Base-by-base conservation (phyloP, 1,140 invertebrate species). In the Periplaneta americana region DNA sequence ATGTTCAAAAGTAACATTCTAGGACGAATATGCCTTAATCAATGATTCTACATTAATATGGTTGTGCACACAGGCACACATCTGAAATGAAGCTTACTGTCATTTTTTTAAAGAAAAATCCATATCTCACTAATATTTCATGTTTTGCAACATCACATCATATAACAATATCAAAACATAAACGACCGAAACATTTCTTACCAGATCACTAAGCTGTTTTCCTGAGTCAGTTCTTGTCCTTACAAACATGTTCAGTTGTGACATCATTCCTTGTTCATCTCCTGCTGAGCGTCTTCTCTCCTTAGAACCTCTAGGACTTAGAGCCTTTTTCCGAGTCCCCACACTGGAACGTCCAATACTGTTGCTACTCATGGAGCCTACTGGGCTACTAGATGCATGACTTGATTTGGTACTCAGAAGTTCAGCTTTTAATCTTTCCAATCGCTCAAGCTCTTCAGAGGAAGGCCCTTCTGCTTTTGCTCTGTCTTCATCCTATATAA, bases 191-290 rank as follows among this genome's bases (percentile, higher is more conserved):
- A n/a, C n/a, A n/a, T n/a, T n/a, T n/a, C 82, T 83, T 82, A 88
- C 95, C 89, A 95, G 92, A 88, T 97, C 96, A 18, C 94, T 94
- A 35, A 96, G 89, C 84, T 94, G 93, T 88, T 96, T 95, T 37
- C 95, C 95, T 75, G 95, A 96, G 86, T 96, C 95, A 17, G 95
- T 96, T 82, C 95, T 91, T 37, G 95, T 96, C 84, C 95, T 90
- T 1, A 96, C 94, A 86, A 93, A 92, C 89, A 95, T 93, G 84
- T 94, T 95, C 79, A 94, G 88, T 84, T 92, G 91, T 0, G 94
- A 87, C 85, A 92, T 88, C 84, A 86, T 93, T 18, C 82, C 82
- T 33, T 86, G 93, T 85, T 94, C 93, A 88, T 95, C 93, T 1
- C 94, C 93, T 34, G 93, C 92, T 3, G 93, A 94, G 86, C 92